Evolutionary conservation across 2,888 invertebrate genomes (phyloP), one percentile per base, ranked within the genome.

Genomic region (Tuberolachnus salignus): DNA sequence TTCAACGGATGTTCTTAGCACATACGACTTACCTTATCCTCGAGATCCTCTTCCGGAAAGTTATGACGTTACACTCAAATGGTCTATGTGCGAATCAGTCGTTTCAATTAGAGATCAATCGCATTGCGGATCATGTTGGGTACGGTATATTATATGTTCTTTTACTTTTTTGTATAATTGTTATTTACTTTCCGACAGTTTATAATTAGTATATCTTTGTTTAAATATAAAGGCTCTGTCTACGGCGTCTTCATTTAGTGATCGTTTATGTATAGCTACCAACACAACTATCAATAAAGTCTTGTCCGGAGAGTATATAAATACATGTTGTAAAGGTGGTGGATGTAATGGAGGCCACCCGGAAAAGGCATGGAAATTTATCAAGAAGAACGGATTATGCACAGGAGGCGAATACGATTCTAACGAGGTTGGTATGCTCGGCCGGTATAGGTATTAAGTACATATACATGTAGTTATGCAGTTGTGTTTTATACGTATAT

Each of bases 71-170:
- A 88, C 95, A 55, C 87, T 88, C 73, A 87, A 92, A 81, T 97
- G 95, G 95, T 90, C 94, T 0, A 84, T 93, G 83, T 97, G 97
- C 84, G 93, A 94, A 0, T 93, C 94, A 13, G 90, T 97, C 83
- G 88, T 88, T 71, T 92, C 93, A 86, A 90, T 95, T 80, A 88
- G 94, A 82, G 94, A 95, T 86, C 94, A 95, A 85, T 94, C 93
- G 16, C 91, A 92, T 19, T 97, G 96, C 85, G 96, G 97, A 44
- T 95, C 95, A 57, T 97, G 97, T 85, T 90, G 90, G 90, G 89
- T 89, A 23, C 11, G 1, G 19, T 49, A 26, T 51, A 26, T 64
- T 13, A 1, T 34, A 19, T 23, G 1, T 8, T 51, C 49, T 14
- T 26, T 23, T 23, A 51, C 2, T n/a, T n/a, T 3, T n/a, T 59